Base-by-base conservation (phyloP, 2,797 vertebrate species). In the Margarornis squamiger region DNA sequence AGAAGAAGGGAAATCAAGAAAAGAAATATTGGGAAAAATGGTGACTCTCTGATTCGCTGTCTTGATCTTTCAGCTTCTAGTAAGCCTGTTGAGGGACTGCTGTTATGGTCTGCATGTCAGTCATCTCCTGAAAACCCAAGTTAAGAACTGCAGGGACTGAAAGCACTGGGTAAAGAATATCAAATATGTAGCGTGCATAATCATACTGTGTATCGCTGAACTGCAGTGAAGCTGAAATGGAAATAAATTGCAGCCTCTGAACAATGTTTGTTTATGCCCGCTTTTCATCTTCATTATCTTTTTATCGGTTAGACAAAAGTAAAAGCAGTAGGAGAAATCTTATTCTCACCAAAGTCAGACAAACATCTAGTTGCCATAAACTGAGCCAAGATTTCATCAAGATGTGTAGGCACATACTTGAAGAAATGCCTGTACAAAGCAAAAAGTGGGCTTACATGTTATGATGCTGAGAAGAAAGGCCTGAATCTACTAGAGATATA, bases 281-380 rank as follows among this genome's bases (percentile, higher is more conserved):
- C 54, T 72, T 94, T 92, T 76, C 43, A 39, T 51, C n/a, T 78
- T 93, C 58, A 51, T 88, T 78, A 36, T 62, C 22, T 84, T 88
- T 86, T 82, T 45, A 82, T 9, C 82, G 36, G 29, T 54, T 66
- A 55, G 38, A 52, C 19, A 80, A 83, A 90, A 90, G 77, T 65
- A 95, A 86, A 93, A 22, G 54, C 62, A 68, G 38, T 34, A 75
- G 54, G 72, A 89, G 70, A 86, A 95, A 55, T 43, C 61, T 71
- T 61, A 10, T 80, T 90, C 46, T 88, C 58, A 12, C 26, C 38
- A 14, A 52, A 89, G 39, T 83, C 65, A 74, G 54, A 79, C 54
- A 92, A 89, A 80, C 6, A 9, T 52, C 68, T 72, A 36, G 21
- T 14, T 87, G 61, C 24, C 24, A 32, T 20, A 80, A 79, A 57